These are phyloP conservation scores for Dexiosoma caninum DNA, from an alignment of 2,888 invertebrate species.

Conservation along the genomic window DNA sequence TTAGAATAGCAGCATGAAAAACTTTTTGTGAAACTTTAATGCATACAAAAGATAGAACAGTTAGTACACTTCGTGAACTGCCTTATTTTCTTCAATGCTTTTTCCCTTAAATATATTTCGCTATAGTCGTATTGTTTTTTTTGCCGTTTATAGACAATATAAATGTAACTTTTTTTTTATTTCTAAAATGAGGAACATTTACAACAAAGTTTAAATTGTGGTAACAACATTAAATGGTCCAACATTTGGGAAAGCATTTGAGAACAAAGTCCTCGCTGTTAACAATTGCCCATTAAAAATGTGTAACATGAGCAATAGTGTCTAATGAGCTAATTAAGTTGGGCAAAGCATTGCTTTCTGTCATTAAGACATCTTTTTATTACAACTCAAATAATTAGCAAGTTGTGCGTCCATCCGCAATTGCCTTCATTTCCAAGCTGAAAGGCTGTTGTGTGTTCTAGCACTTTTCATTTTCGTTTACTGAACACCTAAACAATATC, in stretches of 20 bases:
- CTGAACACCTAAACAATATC: slow-evolving; percentile 39
- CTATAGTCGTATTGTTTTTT: no score
- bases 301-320: neutral
- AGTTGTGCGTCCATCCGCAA: neutral
- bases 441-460: neutral
- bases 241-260: neutral
- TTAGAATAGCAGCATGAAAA: neutral
- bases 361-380: neutral
- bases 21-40: no score
- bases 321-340: neutral
- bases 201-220: no score
- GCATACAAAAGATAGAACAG: no score
- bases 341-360: neutral
- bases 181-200: no score
- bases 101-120: no score
- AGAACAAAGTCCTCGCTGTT: neutral
- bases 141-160: no score
- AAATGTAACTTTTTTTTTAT: no score
- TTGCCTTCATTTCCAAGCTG: slow-evolving; percentile 5
- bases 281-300: neutral
- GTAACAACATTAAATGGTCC: no score
- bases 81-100: no score
- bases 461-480: slow-evolving; percentile 19
- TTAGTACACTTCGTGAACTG: no score
- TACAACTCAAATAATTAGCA: neutral